Base-by-base conservation (phyloP, 2,888 invertebrate species). In the Subacronicta megacephala region DNA sequence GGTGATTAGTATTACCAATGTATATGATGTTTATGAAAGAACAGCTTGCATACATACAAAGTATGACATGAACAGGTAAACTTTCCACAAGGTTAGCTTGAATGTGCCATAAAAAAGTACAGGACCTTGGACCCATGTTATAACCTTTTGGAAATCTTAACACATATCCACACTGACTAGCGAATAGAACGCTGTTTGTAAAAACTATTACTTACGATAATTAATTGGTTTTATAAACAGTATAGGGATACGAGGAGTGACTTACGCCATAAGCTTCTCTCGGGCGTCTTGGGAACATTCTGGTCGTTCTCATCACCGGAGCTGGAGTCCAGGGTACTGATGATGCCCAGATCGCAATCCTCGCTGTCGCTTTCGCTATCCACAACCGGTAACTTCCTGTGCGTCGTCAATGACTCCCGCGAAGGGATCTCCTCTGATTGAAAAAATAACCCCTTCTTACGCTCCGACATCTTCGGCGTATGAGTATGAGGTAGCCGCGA, bases 401-500 rank as follows among this genome's bases (percentile, higher is more conserved):
- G 93, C 63, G 88, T 88, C 51, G 92, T 93, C 67, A 92, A 59
- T 3, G 92, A 91, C 75, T 92, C 93, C 71, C 85, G 78, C 15
- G 81, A 63, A 7, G 84, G 76, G 56, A 87, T 83, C 10, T 72
- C 69, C 0, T 78, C 82, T 70, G 67, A 72, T 79, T 95, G 95
- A 77, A 96, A 96, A 77, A 96, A 96, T 65, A 96, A 89, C 66
- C 95, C 95, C 66, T 96, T 95, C 77, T 96, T 95, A 23, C 96
- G 92, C 68, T 95, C 95, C 0, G 95, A 93, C 83, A 96, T 90
- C 75, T 95, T 95, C 2, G 96, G 95, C 1, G 96, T 96, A 65
- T 94, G 93, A 41, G 72, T 86, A 53, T 90, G 88, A 9, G 89
- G 87, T 55, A 86, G 66, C 10, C 93, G 87, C 56, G 88, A 71